Percentiles rank a stretch among this genome's conserved stretches.
Conservation (phyloP, 1,140 invertebrate species). For the Eciton burchellii region DNA sequence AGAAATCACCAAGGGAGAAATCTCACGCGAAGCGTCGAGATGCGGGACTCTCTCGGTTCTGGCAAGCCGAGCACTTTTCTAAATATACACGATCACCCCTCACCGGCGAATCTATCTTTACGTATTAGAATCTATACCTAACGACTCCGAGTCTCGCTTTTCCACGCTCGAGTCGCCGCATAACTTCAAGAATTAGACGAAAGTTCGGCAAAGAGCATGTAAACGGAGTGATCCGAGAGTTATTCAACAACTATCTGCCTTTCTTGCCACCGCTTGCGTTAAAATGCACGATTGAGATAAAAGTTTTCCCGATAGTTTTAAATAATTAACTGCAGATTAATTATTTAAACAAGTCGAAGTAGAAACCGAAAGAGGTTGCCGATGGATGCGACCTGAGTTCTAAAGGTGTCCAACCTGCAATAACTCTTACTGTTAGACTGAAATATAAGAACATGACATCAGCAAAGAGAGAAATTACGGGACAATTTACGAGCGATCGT, state of each 20-base stretch:
- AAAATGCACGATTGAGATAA: no score
- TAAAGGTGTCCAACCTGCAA: background rate
- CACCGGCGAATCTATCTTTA: slow-evolving; percentile 85
- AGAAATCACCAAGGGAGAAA: slow-evolving; percentile 61
- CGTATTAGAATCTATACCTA: slow-evolving; percentile 84
- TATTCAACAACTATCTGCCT: background rate
- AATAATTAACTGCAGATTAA: no score
- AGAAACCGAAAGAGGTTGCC: background rate
- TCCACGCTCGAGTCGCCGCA: slow-evolving; percentile 51
- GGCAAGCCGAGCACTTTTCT: slow-evolving; percentile 85
- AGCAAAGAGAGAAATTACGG: background rate
- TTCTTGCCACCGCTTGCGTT: background rate
- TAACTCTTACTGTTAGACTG: background rate
- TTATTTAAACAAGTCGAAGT: background rate
- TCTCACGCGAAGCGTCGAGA: slow-evolving; percentile 64
- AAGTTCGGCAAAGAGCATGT: background rate
- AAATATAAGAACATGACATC: slow-evolving; percentile 3
- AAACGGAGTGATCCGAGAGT: background rate
- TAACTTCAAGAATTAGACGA: slow-evolving; percentile 37
- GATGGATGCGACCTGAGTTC: background rate
- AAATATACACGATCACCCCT: slow-evolving; percentile 84
- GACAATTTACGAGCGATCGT: background rate
- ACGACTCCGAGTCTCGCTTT: slow-evolving; percentile 59
- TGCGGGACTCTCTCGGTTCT: slow-evolving; percentile 80
- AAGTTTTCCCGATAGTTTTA: no score